Evolutionary conservation across 2,797 vertebrate species (phyloP).

Genomic region (Psittacula echo): DNA sequence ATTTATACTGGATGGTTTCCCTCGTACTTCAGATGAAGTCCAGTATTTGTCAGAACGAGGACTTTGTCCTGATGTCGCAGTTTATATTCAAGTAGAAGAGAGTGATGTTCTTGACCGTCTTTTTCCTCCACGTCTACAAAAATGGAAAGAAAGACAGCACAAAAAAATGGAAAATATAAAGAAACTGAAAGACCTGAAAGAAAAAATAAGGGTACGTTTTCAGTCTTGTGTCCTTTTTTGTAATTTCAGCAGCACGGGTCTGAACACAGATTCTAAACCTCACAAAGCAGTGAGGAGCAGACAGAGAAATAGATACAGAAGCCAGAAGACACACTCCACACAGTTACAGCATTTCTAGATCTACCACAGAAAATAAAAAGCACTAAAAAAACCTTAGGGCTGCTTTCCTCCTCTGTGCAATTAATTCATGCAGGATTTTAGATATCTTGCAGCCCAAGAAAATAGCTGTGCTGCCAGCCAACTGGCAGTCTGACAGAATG

Average conservation of each 20-base stretch:
- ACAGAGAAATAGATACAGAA: background rate
- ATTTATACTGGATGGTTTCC: conserved; percentile 95
- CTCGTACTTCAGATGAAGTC: conserved; percentile 82
- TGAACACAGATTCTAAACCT: background rate
- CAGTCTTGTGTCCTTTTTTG: background rate
- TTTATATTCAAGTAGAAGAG: conserved; percentile 82
- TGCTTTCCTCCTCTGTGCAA: background rate
- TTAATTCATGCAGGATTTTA: background rate
- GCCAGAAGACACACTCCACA: background rate
- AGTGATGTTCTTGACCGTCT: conserved; percentile 81
- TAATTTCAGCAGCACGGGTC: background rate
- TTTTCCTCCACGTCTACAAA: conserved; percentile 79
- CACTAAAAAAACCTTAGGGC: background rate
- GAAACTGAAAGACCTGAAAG: conserved; percentile 78
- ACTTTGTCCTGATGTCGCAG: conserved; percentile 86
- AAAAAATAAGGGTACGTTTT: conserved; percentile 82
- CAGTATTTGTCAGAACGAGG: conserved; percentile 81
- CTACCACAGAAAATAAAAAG: background rate
- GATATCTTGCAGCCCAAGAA: background rate
- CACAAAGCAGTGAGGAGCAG: background rate
- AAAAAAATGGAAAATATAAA: conserved; percentile 74
- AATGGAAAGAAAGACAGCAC: conserved; percentile 80
- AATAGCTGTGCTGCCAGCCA: background rate
- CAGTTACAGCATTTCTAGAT: background rate
- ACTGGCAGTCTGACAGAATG: background rate